Evolutionary conservation across 2,888 invertebrate genomes (phyloP).

Genomic region (Noctua janthe): DNA sequence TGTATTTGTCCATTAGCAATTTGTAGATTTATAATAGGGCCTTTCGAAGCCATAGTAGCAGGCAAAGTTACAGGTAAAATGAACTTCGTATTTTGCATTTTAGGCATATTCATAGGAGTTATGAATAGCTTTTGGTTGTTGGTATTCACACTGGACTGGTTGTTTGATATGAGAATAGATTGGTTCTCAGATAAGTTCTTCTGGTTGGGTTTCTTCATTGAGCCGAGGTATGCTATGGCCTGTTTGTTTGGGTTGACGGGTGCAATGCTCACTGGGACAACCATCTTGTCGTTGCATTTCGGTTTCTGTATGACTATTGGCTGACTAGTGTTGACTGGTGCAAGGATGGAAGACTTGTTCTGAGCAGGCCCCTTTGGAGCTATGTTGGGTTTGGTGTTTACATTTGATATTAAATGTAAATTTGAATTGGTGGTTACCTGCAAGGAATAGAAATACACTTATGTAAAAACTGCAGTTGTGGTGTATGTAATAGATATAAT

Average conservation of each 20-base stretch:
- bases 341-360: conserved; percentile 84
- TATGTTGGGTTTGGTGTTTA: conserved; percentile 84
- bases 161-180: conserved; percentile 86
- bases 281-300: conserved; percentile 86
- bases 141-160: conserved; percentile 82
- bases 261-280: conserved; percentile 88
- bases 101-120: conserved; percentile 90
- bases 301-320: conserved; percentile 91
- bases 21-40: conserved; percentile 92
- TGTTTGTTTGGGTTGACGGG: conserved; percentile 84
- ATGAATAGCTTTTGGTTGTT: conserved; percentile 90
- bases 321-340: conserved; percentile 84
- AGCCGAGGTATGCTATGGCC: conserved; percentile 89
- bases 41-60: conserved; percentile 90
- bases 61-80: conserved; percentile 88
- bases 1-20: conserved; percentile 92
- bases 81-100: conserved; percentile 89
- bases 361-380: conserved; percentile 81
- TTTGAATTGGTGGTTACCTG: conserved; percentile 86
- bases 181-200: conserved; percentile 84
- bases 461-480: conserved; percentile 32
- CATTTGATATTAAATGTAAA: conserved; percentile 86
- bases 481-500: conserved; percentile 2
- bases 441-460: conserved; percentile 64
- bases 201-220: conserved; percentile 88